A percentile compares a stretch with the other conserved stretches of the same genome.
Conservation (phyloP, 2,888 invertebrate genomes). For the Microctonus hyperodae region DNA sequence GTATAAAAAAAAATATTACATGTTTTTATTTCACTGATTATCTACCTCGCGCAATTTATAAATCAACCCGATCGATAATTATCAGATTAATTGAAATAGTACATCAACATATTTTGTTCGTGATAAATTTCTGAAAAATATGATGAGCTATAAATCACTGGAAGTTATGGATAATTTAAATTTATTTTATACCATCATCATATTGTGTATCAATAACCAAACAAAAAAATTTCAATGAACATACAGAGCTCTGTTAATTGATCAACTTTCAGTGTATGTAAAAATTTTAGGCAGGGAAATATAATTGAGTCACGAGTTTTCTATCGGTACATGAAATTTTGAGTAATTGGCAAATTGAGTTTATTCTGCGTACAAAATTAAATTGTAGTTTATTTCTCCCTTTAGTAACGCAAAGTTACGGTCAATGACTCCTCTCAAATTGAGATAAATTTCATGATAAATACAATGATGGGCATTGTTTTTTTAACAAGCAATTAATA, state of each 20-base stretch:
- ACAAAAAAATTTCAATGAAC: too few species aligned
- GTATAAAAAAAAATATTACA: too few species aligned
- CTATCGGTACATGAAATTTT: neutral
- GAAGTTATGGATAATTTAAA: neutral
- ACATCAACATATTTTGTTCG: neutral
- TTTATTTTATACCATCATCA: neutral
- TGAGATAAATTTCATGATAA: neutral
- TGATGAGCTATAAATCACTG: neutral
- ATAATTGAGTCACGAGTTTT: neutral
- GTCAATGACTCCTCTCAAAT: neutral
- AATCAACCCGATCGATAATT: neutral
- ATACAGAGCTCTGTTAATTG: neutral
- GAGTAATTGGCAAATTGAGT: neutral
- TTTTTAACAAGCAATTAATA: neutral
- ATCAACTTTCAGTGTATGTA: conserved; percentile 6
- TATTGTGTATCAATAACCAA: neutral
- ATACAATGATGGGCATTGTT: conserved; percentile 5
- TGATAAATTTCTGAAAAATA: neutral
- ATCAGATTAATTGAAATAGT: neutral
- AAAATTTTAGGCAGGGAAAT: neutral
- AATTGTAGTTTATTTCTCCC: too few species aligned
- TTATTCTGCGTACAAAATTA: too few species aligned
- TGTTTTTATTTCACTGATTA: neutral
- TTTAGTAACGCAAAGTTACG: neutral
- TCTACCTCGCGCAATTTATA: neutral